A percentile compares a stretch with the other conserved stretches of the same genome.
phyloP scores from a whole-genome alignment of 2,888 invertebrate genomes.

The Cacoxenus indagator region DNA sequence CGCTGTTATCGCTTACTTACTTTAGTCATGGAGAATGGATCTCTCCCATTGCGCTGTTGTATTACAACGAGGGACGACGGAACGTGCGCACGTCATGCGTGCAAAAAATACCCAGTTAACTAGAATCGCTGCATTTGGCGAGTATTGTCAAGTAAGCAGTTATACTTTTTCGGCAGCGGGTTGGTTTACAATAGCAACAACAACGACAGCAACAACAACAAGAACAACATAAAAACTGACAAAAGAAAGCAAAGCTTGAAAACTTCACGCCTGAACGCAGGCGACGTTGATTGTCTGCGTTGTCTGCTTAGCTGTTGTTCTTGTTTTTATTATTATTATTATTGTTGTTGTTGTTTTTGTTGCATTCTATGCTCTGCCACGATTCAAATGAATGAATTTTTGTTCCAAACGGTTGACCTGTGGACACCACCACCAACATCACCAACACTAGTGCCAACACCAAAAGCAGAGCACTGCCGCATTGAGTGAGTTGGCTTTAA shows the following conservation, averaged over 20 bases:
- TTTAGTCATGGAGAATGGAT: too few relatives aligned
- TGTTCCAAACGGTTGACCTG: slow-evolving; percentile 31
- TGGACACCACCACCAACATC: slow-evolving; percentile 35
- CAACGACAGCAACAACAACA: slow-evolving; percentile 15
- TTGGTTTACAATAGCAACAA: slow-evolving; percentile 15
- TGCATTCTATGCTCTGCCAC: background rate
- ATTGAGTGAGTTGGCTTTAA: background rate
- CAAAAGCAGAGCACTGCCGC: too few relatives aligned
- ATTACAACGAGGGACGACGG: background rate
- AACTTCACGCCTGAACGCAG: slow-evolving; percentile 50
- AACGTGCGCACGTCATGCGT: slow-evolving; percentile 53
- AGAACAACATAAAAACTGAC: slow-evolving; percentile 19
- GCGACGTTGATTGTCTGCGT: slow-evolving; percentile 17
- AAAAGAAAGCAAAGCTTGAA: slow-evolving; percentile 40
- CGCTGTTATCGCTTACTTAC: too few relatives aligned
- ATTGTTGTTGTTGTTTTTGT: background rate
- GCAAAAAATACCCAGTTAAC: slow-evolving; percentile 24
- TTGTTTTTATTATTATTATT: too few relatives aligned
- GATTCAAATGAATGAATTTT: background rate
- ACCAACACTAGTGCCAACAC: too few relatives aligned
- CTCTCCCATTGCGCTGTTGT: too few relatives aligned
- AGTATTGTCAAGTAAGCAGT: background rate
- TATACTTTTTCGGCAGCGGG: background rate
- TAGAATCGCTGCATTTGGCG: background rate
- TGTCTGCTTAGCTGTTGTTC: background rate